phyloP scores from a whole-genome alignment of 2,888 invertebrate genomes.

The Itoplectis maculator region DNA sequence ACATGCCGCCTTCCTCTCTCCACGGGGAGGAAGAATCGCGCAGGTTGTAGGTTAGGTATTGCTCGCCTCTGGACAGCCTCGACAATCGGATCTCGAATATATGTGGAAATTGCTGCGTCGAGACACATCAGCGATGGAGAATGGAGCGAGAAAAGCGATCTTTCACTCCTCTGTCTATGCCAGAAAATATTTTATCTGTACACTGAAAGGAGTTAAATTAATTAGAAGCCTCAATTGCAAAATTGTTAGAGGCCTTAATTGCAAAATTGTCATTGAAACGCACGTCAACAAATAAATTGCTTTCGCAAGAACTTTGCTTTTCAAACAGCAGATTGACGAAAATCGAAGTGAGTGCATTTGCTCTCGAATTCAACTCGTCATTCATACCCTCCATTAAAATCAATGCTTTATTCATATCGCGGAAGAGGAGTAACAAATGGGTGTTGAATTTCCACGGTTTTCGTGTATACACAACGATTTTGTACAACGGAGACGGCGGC shows the following conservation, averaged over 20 bases:
- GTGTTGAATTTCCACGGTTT: not conserved
- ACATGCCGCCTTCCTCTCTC: conserved; percentile 47
- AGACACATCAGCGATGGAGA: conserved; percentile 28
- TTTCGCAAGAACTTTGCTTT: not conserved
- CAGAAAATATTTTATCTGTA: not conserved
- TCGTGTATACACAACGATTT: not conserved
- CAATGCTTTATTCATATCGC: conserved; percentile 21
- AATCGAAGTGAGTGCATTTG: not conserved
- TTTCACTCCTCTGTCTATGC: not conserved
- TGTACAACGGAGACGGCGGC: not conserved
- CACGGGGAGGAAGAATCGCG: conserved; percentile 62
- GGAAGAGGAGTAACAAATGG: conserved; percentile 1
- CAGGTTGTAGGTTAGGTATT: conserved; percentile 64
- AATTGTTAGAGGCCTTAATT: too few relatives aligned
- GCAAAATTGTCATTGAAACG: too few relatives aligned
- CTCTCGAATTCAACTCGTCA: not conserved
- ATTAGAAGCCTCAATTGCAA: too few relatives aligned
- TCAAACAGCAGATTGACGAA: not conserved
- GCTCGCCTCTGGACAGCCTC: conserved; percentile 62
- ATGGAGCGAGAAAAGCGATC: conserved; percentile 30
- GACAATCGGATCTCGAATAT: conserved; percentile 56
- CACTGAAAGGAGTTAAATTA: too few relatives aligned
- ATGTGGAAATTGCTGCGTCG: conserved; percentile 13
- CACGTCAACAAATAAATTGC: too few relatives aligned
- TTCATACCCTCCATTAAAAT: not conserved